Evolutionary conservation across 1,140 invertebrate species (phyloP), one percentile per base, ranked within the genome.

Genomic region (Drosophila suzukii): DNA sequence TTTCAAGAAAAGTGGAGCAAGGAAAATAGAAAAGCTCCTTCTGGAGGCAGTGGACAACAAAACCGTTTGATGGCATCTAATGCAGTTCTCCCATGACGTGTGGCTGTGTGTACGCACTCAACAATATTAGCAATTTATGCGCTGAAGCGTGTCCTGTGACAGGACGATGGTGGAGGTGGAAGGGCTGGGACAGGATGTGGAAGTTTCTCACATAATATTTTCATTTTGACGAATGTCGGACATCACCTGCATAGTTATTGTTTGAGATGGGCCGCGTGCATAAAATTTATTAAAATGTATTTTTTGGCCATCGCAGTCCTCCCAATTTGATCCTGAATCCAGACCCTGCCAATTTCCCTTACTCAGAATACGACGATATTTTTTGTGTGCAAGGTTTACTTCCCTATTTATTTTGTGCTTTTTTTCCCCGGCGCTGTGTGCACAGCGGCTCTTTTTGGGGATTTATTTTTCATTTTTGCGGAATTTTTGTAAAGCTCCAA

Each of bases 61-160:
- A 41, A 66, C 44, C 43, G 51, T 71, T 71, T 58, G 67, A 80
- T 67, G 67, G 68, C 65, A 72, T 66, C 58, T 82, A 86, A 88
- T 86, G 75, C 79, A 88, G 75, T 76, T 71, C 59, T 47, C 32
- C 32, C 58, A 49, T 47, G 56, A 59, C 56, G 70, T 41, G 61
- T 61, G 39, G 39, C 49, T 38, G 63, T 49, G 39, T 57, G 47
- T 50, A 77, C 74, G 84, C 84, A 89, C 84, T 89, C 80, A 84
- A 66, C 68, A 78, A 84, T 89, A 89, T 89, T 89, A 89, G 70
- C 84, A 89, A 89, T 89, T 89, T 89, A 89, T 89, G 84, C 85
- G 66, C 65, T 78, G 61, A 61, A 89, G 84, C 82, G 84, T 89
- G 77, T 57, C 43, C 50, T 41, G 49, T 27, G 66, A 39, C 13